Conservation (phyloP, 2,113 vertebrate genomes). For the Oreotrochilus melanogaster region DNA sequence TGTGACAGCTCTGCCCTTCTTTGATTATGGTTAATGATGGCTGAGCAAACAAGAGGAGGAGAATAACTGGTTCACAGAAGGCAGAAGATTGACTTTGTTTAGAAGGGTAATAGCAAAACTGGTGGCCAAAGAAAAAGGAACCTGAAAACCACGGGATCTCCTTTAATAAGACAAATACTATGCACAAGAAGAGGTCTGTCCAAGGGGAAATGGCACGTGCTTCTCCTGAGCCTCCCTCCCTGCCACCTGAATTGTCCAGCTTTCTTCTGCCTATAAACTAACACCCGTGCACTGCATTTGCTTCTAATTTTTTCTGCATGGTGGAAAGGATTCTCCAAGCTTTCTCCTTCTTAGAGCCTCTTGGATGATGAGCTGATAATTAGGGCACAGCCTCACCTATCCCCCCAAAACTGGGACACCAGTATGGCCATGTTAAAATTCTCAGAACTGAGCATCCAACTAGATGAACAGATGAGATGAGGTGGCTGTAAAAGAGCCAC, state of each 20-base stretch:
- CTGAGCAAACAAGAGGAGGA: not conserved
- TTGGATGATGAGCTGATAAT: not conserved
- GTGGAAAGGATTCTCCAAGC: not conserved
- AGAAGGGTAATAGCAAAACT: not conserved
- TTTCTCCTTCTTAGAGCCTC: not conserved
- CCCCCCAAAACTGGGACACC: not conserved
- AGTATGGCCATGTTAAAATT: not conserved
- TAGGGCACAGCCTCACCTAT: not conserved
- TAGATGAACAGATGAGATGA: not conserved
- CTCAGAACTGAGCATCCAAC: not conserved
- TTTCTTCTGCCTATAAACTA: not conserved
- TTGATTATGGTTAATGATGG: constrained; percentile 2
- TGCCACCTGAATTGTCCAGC: not conserved
- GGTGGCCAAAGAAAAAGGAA: not conserved
- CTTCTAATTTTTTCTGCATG: not conserved
- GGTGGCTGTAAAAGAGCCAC: not conserved
- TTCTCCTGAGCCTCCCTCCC: not conserved
- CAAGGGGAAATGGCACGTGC: not conserved
- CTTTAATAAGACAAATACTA: not conserved
- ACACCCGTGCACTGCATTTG: not conserved
- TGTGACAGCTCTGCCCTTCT: constrained; percentile 21
- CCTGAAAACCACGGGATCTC: not conserved
- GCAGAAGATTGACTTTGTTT: not conserved
- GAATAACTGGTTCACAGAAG: not conserved
- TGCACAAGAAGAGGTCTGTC: not conserved